Percentiles rank a stretch among this genome's conserved stretches.
Conservation (phyloP, 2,113 vertebrate genomes). For the Grammomys dolichurus region DNA sequence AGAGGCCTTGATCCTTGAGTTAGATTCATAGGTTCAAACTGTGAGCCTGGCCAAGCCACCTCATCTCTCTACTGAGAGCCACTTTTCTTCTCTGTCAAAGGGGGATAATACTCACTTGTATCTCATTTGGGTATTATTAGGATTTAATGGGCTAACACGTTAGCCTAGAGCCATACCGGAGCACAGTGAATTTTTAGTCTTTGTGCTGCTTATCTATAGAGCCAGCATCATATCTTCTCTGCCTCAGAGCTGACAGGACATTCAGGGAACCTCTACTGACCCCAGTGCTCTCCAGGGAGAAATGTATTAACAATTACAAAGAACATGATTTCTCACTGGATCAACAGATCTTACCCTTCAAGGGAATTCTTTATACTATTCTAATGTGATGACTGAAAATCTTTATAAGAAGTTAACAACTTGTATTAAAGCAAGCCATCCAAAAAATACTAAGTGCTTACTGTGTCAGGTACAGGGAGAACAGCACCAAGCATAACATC, state of each 20-base stretch:
- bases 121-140: not conserved
- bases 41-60: not conserved
- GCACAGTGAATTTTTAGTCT: slow-evolving; percentile 18
- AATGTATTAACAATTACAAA: slow-evolving; percentile 9
- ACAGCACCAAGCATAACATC: not conserved
- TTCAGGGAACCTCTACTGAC: not conserved
- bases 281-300: slow-evolving; percentile 21
- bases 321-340: not conserved
- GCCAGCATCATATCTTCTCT: slow-evolving; percentile 5
- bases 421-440: slow-evolving; percentile 1
- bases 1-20: not conserved
- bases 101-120: not conserved
- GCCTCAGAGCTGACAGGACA: not conserved
- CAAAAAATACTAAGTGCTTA: slow-evolving; percentile 17
- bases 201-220: not conserved
- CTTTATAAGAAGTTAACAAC: slow-evolving; percentile 17
- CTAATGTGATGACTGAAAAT: slow-evolving; percentile 14
- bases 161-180: not conserved
- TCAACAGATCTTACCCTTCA: not conserved
- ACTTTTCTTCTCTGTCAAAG: slow-evolving; percentile 8
- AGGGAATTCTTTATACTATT: not conserved
- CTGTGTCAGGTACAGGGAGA: not conserved
- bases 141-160: not conserved
- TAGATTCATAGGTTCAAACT: not conserved
- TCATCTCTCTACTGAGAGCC: not conserved